Evolutionary conservation across 1,140 invertebrate species (phyloP), one percentile per base, ranked within the genome.

Genomic region (Pentalonia nigronervosa): DNA sequence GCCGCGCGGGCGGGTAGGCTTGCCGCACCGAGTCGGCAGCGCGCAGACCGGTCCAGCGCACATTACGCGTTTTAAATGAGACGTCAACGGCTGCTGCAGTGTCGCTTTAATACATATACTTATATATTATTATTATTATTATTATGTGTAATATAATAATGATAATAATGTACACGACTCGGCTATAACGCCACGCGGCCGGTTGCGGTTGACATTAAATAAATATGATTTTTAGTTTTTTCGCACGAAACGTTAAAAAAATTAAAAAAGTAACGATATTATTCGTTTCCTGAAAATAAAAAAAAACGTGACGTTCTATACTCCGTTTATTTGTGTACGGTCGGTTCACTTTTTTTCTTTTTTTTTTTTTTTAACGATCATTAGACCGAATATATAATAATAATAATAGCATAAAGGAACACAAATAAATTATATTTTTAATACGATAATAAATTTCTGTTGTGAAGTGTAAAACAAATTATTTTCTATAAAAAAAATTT

Each of bases 61-160:
- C 84, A 45, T 41, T 41, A 45, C n/a, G 50, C 50, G 88, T 56
- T 89, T 89, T 89, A 89, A 89, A 53, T 56, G 50, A 89, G 48
- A 89, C 50, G 50, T 89, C 87, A 53, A 53, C n/a, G n/a, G 87
- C 41, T 41, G 41, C 41, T 41, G 41, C 48, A 89, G 48, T 56
- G 34, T 53, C n/a, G 20, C 25, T 23, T 48, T 41, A 86, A 8
- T 36, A 81, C 36, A 36, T 14, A 81, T 41, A 45, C 36, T 25
- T 30, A 86, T 23, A 83, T 41, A 50, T 25, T 60, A 60, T 60
- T 17, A 50, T 20, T 17, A 50, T 20, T 41, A 20, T 48, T 11
- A 11, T 48, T 48, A 50, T 50, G 20, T n/a, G 60, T 17, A 76
- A 76, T 34, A 76, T n/a, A 67, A 67, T n/a, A 67, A 67, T 67